Percentiles rank a stretch among this genome's conserved stretches.
These are phyloP conservation scores for Euleptes europaea DNA, from an alignment of 2,113 vertebrate species.

Conservation along the genomic window DNA sequence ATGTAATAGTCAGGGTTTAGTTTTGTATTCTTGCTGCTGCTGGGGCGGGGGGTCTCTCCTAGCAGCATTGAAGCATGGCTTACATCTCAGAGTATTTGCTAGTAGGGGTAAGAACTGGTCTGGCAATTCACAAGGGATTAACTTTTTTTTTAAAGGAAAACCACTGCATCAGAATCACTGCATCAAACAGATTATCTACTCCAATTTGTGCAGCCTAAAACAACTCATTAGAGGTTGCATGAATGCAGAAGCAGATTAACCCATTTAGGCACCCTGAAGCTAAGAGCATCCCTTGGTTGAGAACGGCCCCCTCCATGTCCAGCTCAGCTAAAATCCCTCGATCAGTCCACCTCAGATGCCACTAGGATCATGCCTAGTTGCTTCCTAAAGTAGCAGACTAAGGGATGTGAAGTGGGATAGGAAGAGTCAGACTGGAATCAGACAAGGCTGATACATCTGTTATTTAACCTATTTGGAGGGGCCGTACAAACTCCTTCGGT, in stretches of 20 bases:
- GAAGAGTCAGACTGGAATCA: neutral
- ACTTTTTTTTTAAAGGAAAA: neutral
- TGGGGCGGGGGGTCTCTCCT: neutral
- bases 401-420: neutral
- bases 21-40: slow-evolving; percentile 20
- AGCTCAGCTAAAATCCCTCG: slow-evolving; percentile 30
- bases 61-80: neutral
- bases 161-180: neutral
- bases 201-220: slow-evolving; percentile 20
- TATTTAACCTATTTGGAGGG: neutral
- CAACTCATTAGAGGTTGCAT: neutral
- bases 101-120: neutral
- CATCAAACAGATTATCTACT: neutral
- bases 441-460: neutral
- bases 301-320: neutral
- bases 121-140: neutral
- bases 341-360: neutral
- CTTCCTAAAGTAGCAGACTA: neutral
- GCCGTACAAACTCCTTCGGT: neutral
- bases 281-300: slow-evolving; percentile 26
- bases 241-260: slow-evolving; percentile 28
- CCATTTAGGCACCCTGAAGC: slow-evolving; percentile 16
- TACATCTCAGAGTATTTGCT: neutral
- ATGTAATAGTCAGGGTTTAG: neutral
- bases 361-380: slow-evolving; percentile 10